phyloP scores from a whole-genome alignment of 2,888 invertebrate genomes.

The Leptinotarsa tumamoca region DNA sequence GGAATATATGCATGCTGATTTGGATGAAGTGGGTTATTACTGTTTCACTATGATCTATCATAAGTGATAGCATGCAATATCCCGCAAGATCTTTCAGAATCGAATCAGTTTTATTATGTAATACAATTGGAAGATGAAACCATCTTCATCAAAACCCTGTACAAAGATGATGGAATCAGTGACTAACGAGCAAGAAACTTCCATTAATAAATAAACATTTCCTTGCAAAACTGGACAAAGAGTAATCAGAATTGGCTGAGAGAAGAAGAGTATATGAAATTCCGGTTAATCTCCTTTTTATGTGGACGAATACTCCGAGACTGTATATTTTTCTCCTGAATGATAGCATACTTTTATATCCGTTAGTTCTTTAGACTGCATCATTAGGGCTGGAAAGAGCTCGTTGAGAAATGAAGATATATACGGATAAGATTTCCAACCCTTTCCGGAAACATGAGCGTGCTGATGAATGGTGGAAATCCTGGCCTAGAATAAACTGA shows the following conservation, averaged over 20 bases:
- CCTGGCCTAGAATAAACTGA: not conserved
- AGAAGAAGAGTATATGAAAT: conserved; percentile 52
- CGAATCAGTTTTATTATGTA: no score
- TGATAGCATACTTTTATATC: conserved; percentile 59
- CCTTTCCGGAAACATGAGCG: conserved; percentile 8
- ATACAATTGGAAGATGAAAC: no score
- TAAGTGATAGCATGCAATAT: no score
- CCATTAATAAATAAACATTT: no score
- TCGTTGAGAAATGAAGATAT: conserved; percentile 52
- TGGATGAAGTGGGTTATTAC: no score
- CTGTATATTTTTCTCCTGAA: conserved; percentile 56
- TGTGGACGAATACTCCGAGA: conserved; percentile 55
- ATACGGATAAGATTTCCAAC: conserved; percentile 47
- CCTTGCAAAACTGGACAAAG: conserved; percentile 26
- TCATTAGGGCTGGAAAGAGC: conserved; percentile 57
- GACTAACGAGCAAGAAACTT: no score
- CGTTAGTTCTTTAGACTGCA: conserved; percentile 56
- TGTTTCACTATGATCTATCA: no score
- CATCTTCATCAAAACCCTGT: no score
- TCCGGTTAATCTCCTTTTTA: conserved; percentile 58
- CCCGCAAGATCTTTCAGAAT: no score
- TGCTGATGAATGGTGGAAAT: not conserved
- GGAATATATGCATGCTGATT: no score
- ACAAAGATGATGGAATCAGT: no score
- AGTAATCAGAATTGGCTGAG: conserved; percentile 50